A percentile compares a stretch with the other conserved stretches of the same genome.
Conservation (phyloP, 2,888 invertebrate species). For the Campoplex nolae region DNA sequence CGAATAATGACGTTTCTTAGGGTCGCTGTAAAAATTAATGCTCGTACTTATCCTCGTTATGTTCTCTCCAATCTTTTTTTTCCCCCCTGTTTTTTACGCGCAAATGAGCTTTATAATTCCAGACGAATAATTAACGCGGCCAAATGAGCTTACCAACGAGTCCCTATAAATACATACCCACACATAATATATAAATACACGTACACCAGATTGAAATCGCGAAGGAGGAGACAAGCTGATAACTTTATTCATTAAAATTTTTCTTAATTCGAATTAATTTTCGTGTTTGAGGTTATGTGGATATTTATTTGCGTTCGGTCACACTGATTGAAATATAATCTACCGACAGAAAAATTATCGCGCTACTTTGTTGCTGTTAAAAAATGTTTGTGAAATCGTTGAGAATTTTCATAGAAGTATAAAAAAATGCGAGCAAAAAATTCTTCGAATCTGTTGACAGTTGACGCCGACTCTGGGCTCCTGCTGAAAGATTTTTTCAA, state of each 20-base stretch:
- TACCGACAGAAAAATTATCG: too few relatives aligned
- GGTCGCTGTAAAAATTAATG: not conserved
- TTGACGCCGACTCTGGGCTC: not conserved
- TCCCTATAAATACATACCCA: not conserved
- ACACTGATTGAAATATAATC: too few relatives aligned
- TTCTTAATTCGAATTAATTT: not conserved
- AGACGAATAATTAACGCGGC: slow-evolving; percentile 72
- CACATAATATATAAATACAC: not conserved
- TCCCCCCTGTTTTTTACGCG: slow-evolving; percentile 44
- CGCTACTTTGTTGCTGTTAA: too few relatives aligned
- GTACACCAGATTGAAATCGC: not conserved
- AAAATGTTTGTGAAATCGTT: too few relatives aligned
- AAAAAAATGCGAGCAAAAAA: too few relatives aligned
- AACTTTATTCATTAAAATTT: not conserved
- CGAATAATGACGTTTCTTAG: not conserved
- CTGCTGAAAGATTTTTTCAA: not conserved
- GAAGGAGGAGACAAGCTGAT: not conserved
- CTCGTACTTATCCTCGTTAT: too few relatives aligned
- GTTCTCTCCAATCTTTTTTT: not conserved
- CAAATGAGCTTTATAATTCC: slow-evolving; percentile 62
- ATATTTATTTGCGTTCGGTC: not conserved
- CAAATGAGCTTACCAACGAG: slow-evolving; percentile 51
- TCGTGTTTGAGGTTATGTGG: not conserved
- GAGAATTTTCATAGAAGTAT: too few relatives aligned
- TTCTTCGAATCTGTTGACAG: not conserved